These are phyloP conservation scores for Acleris cristana DNA, from an alignment of 2,888 invertebrate species.

Conservation along the genomic window DNA sequence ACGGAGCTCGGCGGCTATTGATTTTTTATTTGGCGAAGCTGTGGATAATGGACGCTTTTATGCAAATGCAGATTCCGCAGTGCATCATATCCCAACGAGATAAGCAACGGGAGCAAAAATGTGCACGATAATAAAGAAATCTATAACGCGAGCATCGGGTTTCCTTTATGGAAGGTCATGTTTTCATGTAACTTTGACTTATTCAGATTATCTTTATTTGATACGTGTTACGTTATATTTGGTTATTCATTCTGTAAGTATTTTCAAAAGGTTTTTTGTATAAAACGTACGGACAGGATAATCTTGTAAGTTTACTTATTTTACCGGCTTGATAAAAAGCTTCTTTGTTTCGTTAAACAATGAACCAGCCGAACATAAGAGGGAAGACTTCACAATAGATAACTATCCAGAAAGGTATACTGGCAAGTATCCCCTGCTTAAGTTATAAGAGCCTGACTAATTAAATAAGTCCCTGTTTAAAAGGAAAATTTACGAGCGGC, in stretches of 20 bases:
- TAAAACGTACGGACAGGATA: background rate
- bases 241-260: too few species aligned
- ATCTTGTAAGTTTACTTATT: conserved; percentile 17
- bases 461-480: conserved; percentile 55
- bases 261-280: background rate
- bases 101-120: conserved; percentile 45
- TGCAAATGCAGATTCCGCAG: conserved; percentile 79
- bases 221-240: too few species aligned
- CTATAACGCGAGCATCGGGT: background rate
- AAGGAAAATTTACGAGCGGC: conserved; percentile 51
- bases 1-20: conserved; percentile 60
- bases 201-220: background rate
- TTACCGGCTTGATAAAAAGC: conserved; percentile 22
- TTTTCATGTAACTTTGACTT: background rate
- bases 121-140: conserved; percentile 30
- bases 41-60: conserved; percentile 80
- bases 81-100: conserved; percentile 67
- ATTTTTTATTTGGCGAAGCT: conserved; percentile 77
- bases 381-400: conserved; percentile 30
- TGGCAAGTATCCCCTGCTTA: conserved; percentile 18
- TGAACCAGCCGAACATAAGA: conserved; percentile 26
- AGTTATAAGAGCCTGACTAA: conserved; percentile 46
- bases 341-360: conserved; percentile 35
- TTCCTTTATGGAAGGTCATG: background rate
- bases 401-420: conserved; percentile 32